phyloP scores from a whole-genome alignment of 2,113 vertebrate genomes.

The Castor canadensis region DNA sequence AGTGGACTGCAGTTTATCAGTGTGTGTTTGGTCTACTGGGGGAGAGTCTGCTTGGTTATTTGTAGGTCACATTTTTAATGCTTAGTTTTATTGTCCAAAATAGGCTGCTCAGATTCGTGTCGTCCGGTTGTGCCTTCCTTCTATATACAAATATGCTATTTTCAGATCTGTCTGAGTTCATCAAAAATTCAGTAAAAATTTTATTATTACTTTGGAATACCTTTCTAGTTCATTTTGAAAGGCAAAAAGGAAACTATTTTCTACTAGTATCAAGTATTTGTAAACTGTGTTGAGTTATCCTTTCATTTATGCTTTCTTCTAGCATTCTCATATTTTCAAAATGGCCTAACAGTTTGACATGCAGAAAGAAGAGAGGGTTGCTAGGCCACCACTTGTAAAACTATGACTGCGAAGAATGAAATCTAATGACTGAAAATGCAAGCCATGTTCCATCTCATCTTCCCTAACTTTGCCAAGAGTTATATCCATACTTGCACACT shows the following conservation, averaged over 20 bases:
- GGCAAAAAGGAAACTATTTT: slow-evolving; percentile 17
- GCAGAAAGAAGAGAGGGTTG: not conserved
- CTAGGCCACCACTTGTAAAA: not conserved
- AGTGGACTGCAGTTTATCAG: not conserved
- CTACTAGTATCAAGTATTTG: not conserved
- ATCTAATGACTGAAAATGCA: not conserved
- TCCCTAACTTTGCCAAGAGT: not conserved
- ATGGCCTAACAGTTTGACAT: not conserved
- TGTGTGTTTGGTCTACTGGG: not conserved
- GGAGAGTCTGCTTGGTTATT: not conserved
- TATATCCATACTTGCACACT: not conserved
- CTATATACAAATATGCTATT: not conserved
- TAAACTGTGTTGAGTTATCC: not conserved
- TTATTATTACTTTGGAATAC: slow-evolving; percentile 11
- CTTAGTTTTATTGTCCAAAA: not conserved
- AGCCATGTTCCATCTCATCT: not conserved
- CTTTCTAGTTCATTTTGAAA: not conserved
- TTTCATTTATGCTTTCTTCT: not conserved
- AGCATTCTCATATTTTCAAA: not conserved
- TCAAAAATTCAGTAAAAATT: not conserved
- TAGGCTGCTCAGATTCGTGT: not conserved
- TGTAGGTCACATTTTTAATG: not conserved
- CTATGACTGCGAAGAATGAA: not conserved
- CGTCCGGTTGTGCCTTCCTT: not conserved
- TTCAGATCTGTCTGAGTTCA: not conserved